Conservation (phyloP, 2,888 invertebrate species). For the Thereva unica region DNA sequence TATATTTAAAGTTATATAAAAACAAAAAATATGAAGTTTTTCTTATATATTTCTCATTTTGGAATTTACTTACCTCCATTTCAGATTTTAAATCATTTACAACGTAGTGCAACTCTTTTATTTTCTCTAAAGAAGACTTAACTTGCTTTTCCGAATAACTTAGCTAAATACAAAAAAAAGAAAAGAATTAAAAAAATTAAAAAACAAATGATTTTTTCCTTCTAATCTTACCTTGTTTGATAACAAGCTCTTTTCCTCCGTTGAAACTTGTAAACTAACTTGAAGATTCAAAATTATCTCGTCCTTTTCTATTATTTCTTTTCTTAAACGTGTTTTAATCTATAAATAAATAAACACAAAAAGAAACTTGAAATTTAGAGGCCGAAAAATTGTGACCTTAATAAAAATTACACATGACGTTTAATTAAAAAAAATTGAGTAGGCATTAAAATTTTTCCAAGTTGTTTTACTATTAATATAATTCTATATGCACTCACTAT, state of each 20-base stretch:
- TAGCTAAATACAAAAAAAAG: slow-evolving; percentile 43
- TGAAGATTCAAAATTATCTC: slow-evolving; percentile 45
- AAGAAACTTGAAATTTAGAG: background rate
- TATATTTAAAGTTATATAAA: no score
- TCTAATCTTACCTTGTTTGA: slow-evolving; percentile 46
- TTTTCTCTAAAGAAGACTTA: slow-evolving; percentile 45
- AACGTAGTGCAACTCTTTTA: slow-evolving; percentile 47
- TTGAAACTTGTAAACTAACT: slow-evolving; percentile 46
- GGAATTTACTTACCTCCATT: slow-evolving; percentile 44
- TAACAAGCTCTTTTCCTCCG: slow-evolving; percentile 46
- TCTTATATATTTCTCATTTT: background rate
- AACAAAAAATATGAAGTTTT: no score
- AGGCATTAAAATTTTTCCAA: no score
- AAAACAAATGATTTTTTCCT: background rate
- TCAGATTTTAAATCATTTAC: slow-evolving; percentile 44
- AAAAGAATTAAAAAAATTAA: background rate
- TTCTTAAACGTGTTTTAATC: slow-evolving; percentile 51
- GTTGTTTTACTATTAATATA: no score
- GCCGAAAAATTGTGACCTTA: no score
- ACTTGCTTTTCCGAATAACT: slow-evolving; percentile 47
- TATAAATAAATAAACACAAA: slow-evolving; percentile 41
- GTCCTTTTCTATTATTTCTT: slow-evolving; percentile 50
- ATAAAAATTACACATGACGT: no score
- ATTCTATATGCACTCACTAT: no score
- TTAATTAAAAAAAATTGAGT: no score